Evolutionary conservation across 2,888 invertebrate genomes (phyloP), one percentile per base, ranked within the genome.

Genomic region (Lasioglossum pauxillum): DNA sequence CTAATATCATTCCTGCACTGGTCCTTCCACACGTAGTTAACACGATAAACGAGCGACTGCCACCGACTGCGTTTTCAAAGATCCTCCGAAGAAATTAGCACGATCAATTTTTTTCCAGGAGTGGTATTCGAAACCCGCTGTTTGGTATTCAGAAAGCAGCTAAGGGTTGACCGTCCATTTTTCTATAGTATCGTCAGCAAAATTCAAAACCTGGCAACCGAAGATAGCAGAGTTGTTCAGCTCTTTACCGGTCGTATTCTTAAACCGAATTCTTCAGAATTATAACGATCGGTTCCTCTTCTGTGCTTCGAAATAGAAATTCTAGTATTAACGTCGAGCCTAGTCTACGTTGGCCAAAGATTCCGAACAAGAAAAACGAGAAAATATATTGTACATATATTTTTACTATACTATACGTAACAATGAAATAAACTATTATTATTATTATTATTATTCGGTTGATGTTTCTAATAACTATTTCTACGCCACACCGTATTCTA

Each of bases 121-220:
- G 0, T 83, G 38, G 16, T 16, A 53, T 0, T 87, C 5, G n/a
- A 27, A 73, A 0, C 5, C n/a, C 88, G 85, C 79, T 85, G 79
- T 69, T 44, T 83, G 78, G 31, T 12, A 57, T 2, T 7, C n/a
- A 14, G 4, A 38, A 14, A 0, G 19, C 8, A 38, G 8, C 4
- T 85, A 73, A 38, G 2, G 27, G 78, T 89, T 35, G 81, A 89
- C 44, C 89, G 72, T 76, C 84, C 86, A 12, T 90, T 89, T 71
- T 16, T 85, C 38, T 88, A 87, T 82, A 80, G 27, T 80, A 89
- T 90, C 67, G 64, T 86, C 86, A 71, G 19, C n/a, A 57, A 23
- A 71, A 27, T 69, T 38, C 35, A 78, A 14, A 71, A 82, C 49
- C 49, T 27, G 16, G 75, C 80, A 60, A 75, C 73, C 8, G 71